These are phyloP conservation scores for Melinaea menophilus DNA, from an alignment of 2,888 invertebrate species.

Conservation along the genomic window DNA sequence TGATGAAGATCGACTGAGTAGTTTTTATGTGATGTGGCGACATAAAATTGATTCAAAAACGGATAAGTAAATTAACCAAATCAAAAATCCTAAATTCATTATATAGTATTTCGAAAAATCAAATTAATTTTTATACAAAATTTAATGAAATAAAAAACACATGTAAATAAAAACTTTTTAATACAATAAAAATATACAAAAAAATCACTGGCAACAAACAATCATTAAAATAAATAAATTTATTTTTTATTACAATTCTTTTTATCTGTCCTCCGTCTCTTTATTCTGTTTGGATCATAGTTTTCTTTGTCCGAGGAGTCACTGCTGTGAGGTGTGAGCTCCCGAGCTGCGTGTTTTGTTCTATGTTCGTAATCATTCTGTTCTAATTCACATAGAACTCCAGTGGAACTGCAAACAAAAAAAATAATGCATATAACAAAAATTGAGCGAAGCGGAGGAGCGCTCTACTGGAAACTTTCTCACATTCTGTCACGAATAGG, in stretches of 20 bases:
- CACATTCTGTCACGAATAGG: too few species aligned
- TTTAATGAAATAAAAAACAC: background rate
- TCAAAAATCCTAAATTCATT: too few species aligned
- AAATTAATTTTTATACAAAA: too few species aligned
- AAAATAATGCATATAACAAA: too few species aligned
- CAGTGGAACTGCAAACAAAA: constrained; percentile 50
- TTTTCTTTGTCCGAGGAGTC: constrained; percentile 72
- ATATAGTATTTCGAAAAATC: too few species aligned
- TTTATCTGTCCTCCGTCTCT: constrained; percentile 36
- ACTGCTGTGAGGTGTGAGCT: constrained; percentile 56
- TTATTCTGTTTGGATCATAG: constrained; percentile 59
- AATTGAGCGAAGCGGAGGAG: too few species aligned
- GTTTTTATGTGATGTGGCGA: too few species aligned
- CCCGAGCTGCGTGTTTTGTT: constrained; percentile 42
- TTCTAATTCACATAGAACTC: constrained; percentile 46
- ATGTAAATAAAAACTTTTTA: background rate
- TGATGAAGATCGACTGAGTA: too few species aligned
- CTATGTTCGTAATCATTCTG: constrained; percentile 37
- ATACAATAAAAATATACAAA: constrained; percentile 6
- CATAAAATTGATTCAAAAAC: too few species aligned
- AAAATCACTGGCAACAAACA: background rate
- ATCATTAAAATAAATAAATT: background rate
- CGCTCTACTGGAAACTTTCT: too few species aligned
- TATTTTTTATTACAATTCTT: constrained; percentile 28
- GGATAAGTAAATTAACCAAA: too few species aligned